phyloP scores from a whole-genome alignment of 2,888 invertebrate genomes.

The Caenorhabditis virilis region DNA sequence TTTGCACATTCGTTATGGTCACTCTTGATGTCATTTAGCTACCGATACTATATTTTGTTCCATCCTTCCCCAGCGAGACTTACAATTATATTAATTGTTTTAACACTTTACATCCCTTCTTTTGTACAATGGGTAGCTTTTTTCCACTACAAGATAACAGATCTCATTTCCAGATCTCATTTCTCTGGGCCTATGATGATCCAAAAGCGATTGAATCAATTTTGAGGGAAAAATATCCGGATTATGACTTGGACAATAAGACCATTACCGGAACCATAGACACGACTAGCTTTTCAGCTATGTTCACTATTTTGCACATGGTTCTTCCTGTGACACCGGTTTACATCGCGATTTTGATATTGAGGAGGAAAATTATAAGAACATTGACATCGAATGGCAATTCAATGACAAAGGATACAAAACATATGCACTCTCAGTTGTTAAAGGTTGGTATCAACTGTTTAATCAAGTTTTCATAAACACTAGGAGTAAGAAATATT shows the following conservation, averaged over 20 bases:
- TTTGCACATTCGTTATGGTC: constrained; percentile 35
- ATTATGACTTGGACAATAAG: constrained; percentile 21
- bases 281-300: constrained; percentile 8
- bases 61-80: constrained; percentile 20
- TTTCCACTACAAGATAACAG: too few relatives aligned
- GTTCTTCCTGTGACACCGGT: constrained; percentile 15
- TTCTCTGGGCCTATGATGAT: too few relatives aligned
- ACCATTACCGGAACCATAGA: constrained; percentile 17
- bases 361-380: constrained; percentile 12
- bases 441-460: too few relatives aligned
- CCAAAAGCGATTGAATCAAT: too few relatives aligned
- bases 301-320: constrained; percentile 29
- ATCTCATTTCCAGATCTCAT: too few relatives aligned
- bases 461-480: too few relatives aligned
- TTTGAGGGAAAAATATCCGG: constrained; percentile 24
- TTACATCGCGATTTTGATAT: constrained; percentile 9
- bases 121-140: neutral
- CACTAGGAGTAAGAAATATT: too few relatives aligned
- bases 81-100: constrained; percentile 9
- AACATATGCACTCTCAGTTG: neutral
- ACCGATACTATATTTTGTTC: constrained; percentile 36
- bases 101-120: constrained; percentile 24
- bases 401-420: neutral
- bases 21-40: constrained; percentile 23
- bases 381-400: constrained; percentile 6